Evolutionary conservation across 2,888 invertebrate genomes (phyloP), one percentile per base, ranked within the genome.

Genomic region (Clitarchus hookeri): DNA sequence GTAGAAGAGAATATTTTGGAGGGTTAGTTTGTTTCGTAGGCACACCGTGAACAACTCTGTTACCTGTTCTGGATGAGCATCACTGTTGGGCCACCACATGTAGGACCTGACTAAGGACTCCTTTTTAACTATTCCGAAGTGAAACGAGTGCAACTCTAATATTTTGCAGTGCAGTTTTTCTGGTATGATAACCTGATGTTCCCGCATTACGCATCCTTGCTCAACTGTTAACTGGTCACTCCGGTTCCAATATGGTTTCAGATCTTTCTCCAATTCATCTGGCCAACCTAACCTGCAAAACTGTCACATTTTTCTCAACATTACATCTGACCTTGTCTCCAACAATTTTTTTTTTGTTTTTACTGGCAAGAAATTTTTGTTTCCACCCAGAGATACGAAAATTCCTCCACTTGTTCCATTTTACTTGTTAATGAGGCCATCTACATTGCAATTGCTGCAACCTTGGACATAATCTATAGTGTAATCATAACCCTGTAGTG

Each of bases 401-500:
- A 65, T 23, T 65, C 3, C 16, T 23, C 65, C 11, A n/a, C 11
- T 9, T 4, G 19, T 16, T 65, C n/a, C n/a, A 16, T 19, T n/a
- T n/a, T 23, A 0, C 16, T 48, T 65, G 65, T 2, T n/a, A n/a
- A 11, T 19, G 23, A 65, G 12, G 8, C 65, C 84, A 87, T 89
- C 88, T 8, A 88, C 88, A 54, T 87, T 87, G 2, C 54, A 44
- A 84, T 88, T 88, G 16, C 88, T 85, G 44, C 48, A 44, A 11
- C 87, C 87, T n/a, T 85, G 27, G 4, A 88, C 87, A 83, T 87
- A 89, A 54, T 88, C 87, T 19, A 89, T 88, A 0, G 86, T 84
- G 85, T 88, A 89, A 84, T 90, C 88, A 87, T 91, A 92, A 6
- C 89, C 90, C 4, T 90, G 89, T 53, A 92, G 87, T 6, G 88